Evolutionary conservation across 2,113 vertebrate species (phyloP).

Genomic region (Hyperopisus bebe): DNA sequence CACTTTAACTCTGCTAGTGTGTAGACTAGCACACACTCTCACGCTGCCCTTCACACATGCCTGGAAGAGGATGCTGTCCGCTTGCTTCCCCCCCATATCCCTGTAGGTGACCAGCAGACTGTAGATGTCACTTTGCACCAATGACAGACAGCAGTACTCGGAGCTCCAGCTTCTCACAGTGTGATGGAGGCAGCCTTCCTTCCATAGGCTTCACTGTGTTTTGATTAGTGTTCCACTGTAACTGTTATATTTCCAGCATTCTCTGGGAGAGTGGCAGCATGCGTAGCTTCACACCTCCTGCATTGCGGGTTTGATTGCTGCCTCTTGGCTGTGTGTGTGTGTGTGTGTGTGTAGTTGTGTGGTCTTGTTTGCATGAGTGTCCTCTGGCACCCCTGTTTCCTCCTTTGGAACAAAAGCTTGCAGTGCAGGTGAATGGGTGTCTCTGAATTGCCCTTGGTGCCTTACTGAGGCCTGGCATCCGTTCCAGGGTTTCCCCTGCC

Average conservation of each 20-base stretch:
- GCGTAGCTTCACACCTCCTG: neutral
- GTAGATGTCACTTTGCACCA: neutral
- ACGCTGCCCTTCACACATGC: neutral
- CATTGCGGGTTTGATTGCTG: neutral
- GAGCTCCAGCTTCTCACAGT: neutral
- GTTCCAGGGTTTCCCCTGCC: neutral
- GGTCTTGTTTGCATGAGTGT: neutral
- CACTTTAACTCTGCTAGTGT: neutral
- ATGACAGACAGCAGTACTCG: neutral
- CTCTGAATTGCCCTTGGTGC: neutral
- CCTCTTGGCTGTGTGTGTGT: neutral
- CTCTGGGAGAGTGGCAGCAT: neutral
- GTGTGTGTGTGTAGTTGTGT: neutral
- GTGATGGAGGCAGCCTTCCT: neutral
- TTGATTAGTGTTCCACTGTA: neutral
- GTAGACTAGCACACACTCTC: neutral
- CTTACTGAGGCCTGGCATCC: neutral
- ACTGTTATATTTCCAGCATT: neutral
- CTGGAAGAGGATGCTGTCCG: neutral
- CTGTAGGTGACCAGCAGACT: neutral
- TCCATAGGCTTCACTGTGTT: neutral
- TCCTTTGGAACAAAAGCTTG: neutral
- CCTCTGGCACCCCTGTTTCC: neutral
- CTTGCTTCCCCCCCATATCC: neutral
- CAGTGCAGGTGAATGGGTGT: neutral